Evolutionary conservation across 2,797 vertebrate species (phyloP).

Genomic region (Sebastes kiyomatsui): DNA sequence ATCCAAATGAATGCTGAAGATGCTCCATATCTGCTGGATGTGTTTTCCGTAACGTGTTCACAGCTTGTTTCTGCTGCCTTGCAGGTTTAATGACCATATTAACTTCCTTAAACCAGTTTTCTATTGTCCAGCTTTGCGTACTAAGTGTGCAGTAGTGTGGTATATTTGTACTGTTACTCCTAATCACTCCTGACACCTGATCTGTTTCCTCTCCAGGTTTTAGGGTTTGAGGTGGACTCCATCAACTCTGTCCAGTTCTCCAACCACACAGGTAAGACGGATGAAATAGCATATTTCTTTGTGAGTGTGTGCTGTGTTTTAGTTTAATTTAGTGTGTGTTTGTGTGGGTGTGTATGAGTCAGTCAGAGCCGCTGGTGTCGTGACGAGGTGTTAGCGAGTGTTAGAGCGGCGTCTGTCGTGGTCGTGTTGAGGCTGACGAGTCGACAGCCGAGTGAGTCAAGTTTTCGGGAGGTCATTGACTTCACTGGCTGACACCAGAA

Average conservation of each 20-base stretch:
- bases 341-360: slow-evolving; percentile 45
- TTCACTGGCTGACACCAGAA: not conserved
- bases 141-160: not conserved
- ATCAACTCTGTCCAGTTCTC: slow-evolving; percentile 99
- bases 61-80: not conserved
- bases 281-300: not conserved
- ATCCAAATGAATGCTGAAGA: not conserved
- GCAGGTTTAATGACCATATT: not conserved
- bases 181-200: slow-evolving; percentile 10
- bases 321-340: not conserved
- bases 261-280: slow-evolving; percentile 93
- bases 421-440: not conserved
- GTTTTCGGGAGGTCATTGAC: slow-evolving; percentile 18
- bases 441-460: not conserved
- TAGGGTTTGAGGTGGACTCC: slow-evolving; percentile 96
- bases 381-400: slow-evolving; percentile 25
- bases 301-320: not conserved
- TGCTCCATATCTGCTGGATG: not conserved
- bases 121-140: not conserved
- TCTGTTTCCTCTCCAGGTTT: slow-evolving; percentile 81
- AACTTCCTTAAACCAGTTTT: not conserved
- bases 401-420: not conserved
- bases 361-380: slow-evolving; percentile 25
- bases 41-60: not conserved
- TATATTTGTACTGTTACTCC: not conserved